Percentiles rank a stretch among this genome's conserved stretches.
Conservation (phyloP, 2,113 vertebrate genomes). For the Nerophis lumbriciformis region DNA sequence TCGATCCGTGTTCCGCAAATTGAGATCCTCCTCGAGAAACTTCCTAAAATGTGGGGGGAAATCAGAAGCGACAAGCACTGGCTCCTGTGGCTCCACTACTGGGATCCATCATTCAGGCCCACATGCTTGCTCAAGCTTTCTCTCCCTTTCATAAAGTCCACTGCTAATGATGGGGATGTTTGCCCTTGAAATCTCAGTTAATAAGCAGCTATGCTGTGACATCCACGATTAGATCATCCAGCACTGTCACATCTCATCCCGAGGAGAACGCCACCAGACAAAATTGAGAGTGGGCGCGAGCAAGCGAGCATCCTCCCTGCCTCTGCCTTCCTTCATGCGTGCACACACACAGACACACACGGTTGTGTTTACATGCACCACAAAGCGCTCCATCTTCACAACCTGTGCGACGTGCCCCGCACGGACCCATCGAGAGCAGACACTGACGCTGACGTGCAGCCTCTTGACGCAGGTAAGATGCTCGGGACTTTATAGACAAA, state of each 20-base stretch:
- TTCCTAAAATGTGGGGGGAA: conserved; percentile 23
- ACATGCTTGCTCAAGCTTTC: conserved; percentile 14
- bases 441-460: conserved; percentile 39
- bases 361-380: conserved; percentile 25
- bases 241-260: conserved; percentile 59
- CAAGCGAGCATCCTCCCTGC: conserved; percentile 15
- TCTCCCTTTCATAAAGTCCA: conserved; percentile 30
- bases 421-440: conserved; percentile 51
- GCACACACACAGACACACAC: conserved; percentile 9
- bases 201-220: conserved; percentile 65
- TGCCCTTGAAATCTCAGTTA: conserved; percentile 68
- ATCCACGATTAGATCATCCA: conserved; percentile 62
- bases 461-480: conserved; percentile 50
- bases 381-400: conserved; percentile 47
- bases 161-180: conserved; percentile 55
- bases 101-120: conserved; percentile 33
- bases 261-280: conserved; percentile 58
- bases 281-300: conserved; percentile 40
- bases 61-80: conserved; percentile 29
- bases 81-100: conserved; percentile 46
- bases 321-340: conserved; percentile 20
- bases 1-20: conserved; percentile 22
- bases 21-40: conserved; percentile 21
- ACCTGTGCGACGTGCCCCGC: conserved; percentile 44
- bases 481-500: conserved; percentile 43